These are phyloP conservation scores for Himantopus leucocephalus DNA, from an alignment of 2,113 vertebrate species.

Conservation along the genomic window DNA sequence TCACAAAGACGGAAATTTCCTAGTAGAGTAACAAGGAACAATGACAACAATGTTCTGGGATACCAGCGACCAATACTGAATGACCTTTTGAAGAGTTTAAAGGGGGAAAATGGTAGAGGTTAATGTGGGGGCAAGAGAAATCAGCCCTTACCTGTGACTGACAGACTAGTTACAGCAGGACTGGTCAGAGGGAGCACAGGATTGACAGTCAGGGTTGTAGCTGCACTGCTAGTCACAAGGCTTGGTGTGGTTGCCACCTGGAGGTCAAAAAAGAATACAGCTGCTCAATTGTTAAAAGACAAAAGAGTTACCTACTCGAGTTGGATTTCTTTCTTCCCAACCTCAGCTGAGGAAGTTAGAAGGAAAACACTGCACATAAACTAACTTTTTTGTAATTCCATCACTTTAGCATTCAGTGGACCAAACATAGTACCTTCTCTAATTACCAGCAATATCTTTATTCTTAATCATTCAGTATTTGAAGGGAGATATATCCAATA, in stretches of 20 bases:
- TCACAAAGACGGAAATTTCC: background rate
- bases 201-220: slow-evolving; percentile 95
- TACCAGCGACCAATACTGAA: background rate
- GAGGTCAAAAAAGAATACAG: slow-evolving; percentile 56
- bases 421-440: background rate
- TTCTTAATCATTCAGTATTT: background rate
- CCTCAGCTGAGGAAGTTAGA: background rate
- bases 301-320: background rate
- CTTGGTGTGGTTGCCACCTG: slow-evolving; percentile 97
- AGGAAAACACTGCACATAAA: background rate
- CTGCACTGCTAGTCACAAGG: slow-evolving; percentile 95
- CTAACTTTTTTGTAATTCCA: background rate
- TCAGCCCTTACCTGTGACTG: slow-evolving; percentile 85
- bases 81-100: background rate
- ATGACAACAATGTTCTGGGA: background rate
- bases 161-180: slow-evolving; percentile 83
- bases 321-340: background rate
- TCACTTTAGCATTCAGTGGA: background rate
- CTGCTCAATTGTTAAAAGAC: background rate
- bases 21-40: background rate
- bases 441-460: background rate
- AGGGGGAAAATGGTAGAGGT: background rate
- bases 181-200: slow-evolving; percentile 93
- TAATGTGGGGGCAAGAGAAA: background rate
- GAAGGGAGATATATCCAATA: background rate